Evolutionary conservation across 2,113 vertebrate genomes (phyloP).

Genomic region (Crotalus horridus): DNA sequence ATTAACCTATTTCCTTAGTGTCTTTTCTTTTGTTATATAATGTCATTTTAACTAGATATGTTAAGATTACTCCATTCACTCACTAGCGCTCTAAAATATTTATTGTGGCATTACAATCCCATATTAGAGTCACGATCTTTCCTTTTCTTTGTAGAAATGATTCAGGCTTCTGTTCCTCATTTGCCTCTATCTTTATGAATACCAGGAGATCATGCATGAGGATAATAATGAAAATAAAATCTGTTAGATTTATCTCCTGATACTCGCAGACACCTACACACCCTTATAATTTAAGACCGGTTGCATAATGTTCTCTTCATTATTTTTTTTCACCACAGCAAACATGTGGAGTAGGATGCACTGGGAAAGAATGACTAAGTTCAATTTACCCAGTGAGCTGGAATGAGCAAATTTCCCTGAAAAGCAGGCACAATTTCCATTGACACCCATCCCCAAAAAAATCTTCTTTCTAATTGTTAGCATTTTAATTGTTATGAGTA

Average conservation of each 20-base stretch:
- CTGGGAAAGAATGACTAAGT: background rate
- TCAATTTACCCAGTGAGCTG: background rate
- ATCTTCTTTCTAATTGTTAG: background rate
- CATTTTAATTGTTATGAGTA: background rate
- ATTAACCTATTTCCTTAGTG: background rate
- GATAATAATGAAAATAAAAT: background rate
- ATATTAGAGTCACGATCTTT: background rate
- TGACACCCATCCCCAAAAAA: background rate
- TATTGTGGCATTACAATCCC: background rate
- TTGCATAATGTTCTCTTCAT: background rate
- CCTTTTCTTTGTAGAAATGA: background rate
- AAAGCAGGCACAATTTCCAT: no score
- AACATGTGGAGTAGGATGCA: background rate
- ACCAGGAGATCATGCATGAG: background rate
- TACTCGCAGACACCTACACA: no score
- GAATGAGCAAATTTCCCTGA: background rate
- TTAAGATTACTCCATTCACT: background rate
- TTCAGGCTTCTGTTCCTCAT: background rate
- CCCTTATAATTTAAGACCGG: background rate
- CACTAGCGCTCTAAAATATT: background rate
- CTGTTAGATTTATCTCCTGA: background rate
- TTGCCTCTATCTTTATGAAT: background rate
- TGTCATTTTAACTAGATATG: background rate
- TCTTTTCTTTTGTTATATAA: background rate
- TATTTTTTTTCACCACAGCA: background rate